Evolutionary conservation across 92 coral and sea anemone genomes (phyloP).

Genomic region (Porites divaricata): DNA sequence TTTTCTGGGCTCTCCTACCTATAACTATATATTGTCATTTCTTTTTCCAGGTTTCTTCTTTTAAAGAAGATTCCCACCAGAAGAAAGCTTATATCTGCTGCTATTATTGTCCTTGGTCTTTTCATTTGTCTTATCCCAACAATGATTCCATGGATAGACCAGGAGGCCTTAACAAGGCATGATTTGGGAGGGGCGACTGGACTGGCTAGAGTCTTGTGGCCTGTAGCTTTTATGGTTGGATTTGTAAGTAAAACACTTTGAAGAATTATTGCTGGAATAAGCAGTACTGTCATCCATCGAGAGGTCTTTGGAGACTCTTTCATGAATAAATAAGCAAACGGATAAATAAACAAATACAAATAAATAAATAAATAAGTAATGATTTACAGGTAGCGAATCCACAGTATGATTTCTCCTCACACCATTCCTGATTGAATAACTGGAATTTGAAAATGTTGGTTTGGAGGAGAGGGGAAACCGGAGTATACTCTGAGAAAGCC

Average conservation of each 20-base stretch:
- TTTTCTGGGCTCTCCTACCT: no score
- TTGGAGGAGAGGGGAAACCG: no score
- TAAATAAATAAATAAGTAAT: accelerated
- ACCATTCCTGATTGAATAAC: no score
- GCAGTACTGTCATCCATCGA: not conserved
- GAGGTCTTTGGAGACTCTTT: no score
- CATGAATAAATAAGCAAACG: no score
- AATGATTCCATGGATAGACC: constrained; percentile 65
- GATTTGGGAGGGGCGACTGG: constrained; percentile 82
- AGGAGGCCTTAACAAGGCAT: constrained; percentile 26
- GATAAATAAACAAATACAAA: no score
- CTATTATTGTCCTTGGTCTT: constrained; percentile 69
- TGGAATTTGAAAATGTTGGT: no score
- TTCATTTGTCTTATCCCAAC: constrained; percentile 80
- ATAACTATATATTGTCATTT: not conserved
- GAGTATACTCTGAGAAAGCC: no score
- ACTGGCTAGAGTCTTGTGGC: constrained; percentile 80
- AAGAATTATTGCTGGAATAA: no score
- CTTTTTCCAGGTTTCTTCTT: constrained; percentile 50
- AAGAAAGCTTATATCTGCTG: constrained; percentile 73
- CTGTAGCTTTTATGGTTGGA: constrained; percentile 84
- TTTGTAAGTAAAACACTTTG: constrained; percentile 70
- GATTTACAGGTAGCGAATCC: no score
- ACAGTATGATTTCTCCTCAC: no score
- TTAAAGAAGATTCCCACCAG: constrained; percentile 65